A percentile compares a stretch with the other conserved stretches of the same genome.
These are phyloP conservation scores for Salvator merianae DNA, from an alignment of 2,113 vertebrate species.

Conservation along the genomic window DNA sequence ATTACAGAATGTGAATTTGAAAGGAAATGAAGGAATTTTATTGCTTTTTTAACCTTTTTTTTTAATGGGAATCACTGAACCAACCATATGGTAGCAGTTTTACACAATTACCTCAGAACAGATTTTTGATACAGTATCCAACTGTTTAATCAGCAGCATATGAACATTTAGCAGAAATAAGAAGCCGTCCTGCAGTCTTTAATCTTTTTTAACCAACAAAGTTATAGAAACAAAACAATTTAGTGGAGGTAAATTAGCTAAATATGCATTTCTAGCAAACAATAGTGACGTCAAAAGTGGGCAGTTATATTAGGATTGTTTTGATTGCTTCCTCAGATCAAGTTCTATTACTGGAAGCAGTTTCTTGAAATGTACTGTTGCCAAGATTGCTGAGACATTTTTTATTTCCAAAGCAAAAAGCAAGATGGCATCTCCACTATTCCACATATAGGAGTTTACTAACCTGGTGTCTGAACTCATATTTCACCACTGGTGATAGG, in stretches of 20 bases:
- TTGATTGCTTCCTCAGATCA: not conserved
- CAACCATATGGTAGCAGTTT: conserved; percentile 43
- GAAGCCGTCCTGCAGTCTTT: conserved; percentile 1
- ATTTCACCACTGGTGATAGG: no score
- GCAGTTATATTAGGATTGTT: not conserved
- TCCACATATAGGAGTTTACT: no score
- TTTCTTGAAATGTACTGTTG: no score
- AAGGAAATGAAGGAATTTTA: no score
- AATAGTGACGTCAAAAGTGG: not conserved
- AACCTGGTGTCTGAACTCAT: no score
- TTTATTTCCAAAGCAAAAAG: no score
- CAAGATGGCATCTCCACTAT: no score
- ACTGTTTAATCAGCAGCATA: conserved; percentile 40
- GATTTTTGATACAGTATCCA: conserved; percentile 36
- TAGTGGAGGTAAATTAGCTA: not conserved
- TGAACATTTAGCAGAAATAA: conserved; percentile 52
- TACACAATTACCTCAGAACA: conserved; percentile 38
- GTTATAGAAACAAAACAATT: conserved; percentile 30
- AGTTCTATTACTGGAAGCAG: no score
- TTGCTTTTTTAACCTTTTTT: conserved; percentile 32
- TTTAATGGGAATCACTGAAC: conserved; percentile 7
- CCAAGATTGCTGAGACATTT: no score
- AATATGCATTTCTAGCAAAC: not conserved
- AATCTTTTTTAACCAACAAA: conserved; percentile 34
- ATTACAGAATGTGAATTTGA: no score